A percentile compares a stretch with the other conserved stretches of the same genome.
Conservation (phyloP, 1,140 invertebrate genomes). For the Drosophila mojavensis region DNA sequence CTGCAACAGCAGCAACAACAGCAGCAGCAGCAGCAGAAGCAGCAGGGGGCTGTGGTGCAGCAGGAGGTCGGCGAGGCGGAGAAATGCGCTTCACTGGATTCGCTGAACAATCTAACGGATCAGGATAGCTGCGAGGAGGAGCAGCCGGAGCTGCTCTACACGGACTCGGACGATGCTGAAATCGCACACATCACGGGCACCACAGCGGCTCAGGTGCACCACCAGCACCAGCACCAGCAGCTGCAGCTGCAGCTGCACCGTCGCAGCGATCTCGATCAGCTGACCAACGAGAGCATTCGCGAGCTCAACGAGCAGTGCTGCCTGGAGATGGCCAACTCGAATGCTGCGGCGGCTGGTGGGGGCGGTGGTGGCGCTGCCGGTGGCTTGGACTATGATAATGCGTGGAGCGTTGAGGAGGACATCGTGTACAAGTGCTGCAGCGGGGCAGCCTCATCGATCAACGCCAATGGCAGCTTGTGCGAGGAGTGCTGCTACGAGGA, state of each 20-base stretch:
- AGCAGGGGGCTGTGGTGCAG: not conserved
- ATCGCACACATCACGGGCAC: constrained; percentile 82
- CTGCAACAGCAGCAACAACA: constrained; percentile 58
- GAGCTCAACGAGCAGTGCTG: constrained; percentile 78
- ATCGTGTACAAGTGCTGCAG: constrained; percentile 73
- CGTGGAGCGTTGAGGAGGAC: constrained; percentile 80
- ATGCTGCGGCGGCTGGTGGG: constrained; percentile 19
- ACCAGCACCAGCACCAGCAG: constrained; percentile 24
- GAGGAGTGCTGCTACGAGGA: constrained; percentile 70
- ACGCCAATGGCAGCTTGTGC: constrained; percentile 48
- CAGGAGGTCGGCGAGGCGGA: constrained; percentile 9
- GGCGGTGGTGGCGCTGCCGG: not conserved
- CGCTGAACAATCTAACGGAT: constrained; percentile 87
- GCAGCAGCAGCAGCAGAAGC: constrained; percentile 47
- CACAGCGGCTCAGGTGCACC: constrained; percentile 82
- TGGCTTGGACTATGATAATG: constrained; percentile 60
- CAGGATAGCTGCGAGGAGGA: constrained; percentile 61
- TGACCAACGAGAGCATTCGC: constrained; percentile 77
- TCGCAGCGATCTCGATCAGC: constrained; percentile 78
- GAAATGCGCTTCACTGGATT: constrained; percentile 86
- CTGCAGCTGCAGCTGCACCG: constrained; percentile 51
- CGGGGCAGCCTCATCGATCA: constrained; percentile 31
- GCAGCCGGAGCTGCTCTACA: constrained; percentile 63
- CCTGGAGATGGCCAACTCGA: constrained; percentile 29
- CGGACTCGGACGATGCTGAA: constrained; percentile 82